A percentile compares a stretch with the other conserved stretches of the same genome.
These are phyloP conservation scores for Tetropium fuscum DNA, from an alignment of 2,888 invertebrate genomes.

Conservation along the genomic window DNA sequence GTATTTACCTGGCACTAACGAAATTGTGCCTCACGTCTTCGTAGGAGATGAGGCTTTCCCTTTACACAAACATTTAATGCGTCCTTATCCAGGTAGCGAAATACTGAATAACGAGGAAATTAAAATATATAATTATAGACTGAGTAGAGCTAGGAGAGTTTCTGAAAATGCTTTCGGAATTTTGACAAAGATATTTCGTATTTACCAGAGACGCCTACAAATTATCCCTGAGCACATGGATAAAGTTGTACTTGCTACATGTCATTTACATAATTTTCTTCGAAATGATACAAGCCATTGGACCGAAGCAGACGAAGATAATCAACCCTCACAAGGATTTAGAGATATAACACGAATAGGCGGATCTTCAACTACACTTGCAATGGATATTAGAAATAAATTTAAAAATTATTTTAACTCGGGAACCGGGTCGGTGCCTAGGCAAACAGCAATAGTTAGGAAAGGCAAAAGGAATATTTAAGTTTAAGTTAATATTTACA, in stretches of 20 bases:
- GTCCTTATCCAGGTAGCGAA: constrained; percentile 28
- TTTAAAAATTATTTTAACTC: constrained; percentile 22
- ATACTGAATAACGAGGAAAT: constrained; percentile 24
- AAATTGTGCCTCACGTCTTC: constrained; percentile 29
- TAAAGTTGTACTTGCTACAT: constrained; percentile 14
- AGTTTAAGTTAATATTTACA: too few relatives aligned
- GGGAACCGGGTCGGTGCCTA: neutral
- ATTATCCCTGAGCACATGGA: constrained; percentile 17
- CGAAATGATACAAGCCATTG: constrained; percentile 2
- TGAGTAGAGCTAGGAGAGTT: constrained; percentile 34
- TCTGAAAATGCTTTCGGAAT: constrained; percentile 42
- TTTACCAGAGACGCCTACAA: constrained; percentile 15
- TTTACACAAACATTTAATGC: constrained; percentile 31
- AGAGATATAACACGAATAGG: constrained; percentile 13
- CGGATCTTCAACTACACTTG: constrained; percentile 9
- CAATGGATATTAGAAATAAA: constrained; percentile 15
- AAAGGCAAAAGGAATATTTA: too few relatives aligned
- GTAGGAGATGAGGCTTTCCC: constrained; percentile 42
- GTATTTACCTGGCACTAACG: neutral
- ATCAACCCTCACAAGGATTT: neutral
- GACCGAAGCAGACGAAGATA: neutral
- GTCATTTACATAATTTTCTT: constrained; percentile 23
- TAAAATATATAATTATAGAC: constrained; percentile 37
- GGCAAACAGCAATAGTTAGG: constrained; percentile 5
- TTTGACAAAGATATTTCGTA: constrained; percentile 17